These are phyloP conservation scores for Spinibarbus caldwelli DNA, from an alignment of 2,797 vertebrate genomes.

Conservation along the genomic window DNA sequence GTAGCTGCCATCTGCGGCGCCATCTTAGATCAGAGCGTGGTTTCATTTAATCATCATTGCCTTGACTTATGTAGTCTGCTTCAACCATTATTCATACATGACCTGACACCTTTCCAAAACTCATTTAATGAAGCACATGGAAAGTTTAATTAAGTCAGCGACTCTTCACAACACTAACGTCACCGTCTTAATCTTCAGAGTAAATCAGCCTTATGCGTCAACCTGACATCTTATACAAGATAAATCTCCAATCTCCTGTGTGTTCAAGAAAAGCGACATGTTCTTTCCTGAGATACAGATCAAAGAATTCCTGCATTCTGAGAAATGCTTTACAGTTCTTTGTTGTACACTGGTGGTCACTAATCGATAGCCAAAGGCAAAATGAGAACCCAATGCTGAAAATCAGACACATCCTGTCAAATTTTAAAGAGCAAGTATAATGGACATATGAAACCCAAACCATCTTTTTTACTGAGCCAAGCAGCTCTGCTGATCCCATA, in stretches of 20 bases:
- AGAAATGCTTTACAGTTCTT: constrained; percentile 25
- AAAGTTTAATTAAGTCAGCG: constrained; percentile 22
- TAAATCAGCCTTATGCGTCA: not conserved
- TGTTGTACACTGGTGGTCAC: constrained; percentile 16
- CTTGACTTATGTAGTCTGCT: not conserved
- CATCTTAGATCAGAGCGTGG: no score
- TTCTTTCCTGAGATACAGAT: constrained; percentile 10
- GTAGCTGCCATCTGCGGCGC: no score
- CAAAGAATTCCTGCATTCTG: not conserved
- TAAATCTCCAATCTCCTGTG: not conserved
- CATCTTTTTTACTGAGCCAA: not conserved
- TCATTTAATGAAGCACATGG: constrained; percentile 30
- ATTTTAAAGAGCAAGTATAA: constrained; percentile 32
- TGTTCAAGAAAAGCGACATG: not conserved
- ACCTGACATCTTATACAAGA: not conserved
- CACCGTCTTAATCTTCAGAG: not conserved
- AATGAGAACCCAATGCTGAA: constrained; percentile 6
- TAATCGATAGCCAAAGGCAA: constrained; percentile 34
- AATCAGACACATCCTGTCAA: constrained; percentile 28
- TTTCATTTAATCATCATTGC: constrained; percentile 14
- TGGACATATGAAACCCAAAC: constrained; percentile 20
- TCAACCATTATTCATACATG: constrained; percentile 27
- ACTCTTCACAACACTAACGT: constrained; percentile 17
- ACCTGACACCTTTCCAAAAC: constrained; percentile 31
- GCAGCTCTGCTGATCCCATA: constrained; percentile 9